A percentile compares a stretch with the other conserved stretches of the same genome.
Evolutionary conservation across 2,888 invertebrate species (phyloP).

Genomic region (Scaptomyza caliginosa): DNA sequence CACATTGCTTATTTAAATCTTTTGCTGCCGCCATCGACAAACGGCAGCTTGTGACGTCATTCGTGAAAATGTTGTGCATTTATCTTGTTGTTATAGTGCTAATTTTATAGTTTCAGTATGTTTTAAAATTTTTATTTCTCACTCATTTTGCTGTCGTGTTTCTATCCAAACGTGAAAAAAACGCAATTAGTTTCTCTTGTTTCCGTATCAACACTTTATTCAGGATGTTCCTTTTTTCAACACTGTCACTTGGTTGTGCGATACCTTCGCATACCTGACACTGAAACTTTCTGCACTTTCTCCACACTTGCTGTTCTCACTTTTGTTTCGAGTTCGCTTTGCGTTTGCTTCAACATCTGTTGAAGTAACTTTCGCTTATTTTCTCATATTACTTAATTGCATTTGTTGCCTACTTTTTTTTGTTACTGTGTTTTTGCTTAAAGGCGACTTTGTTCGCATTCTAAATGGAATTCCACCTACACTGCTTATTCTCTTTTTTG

Average conservation of each 20-base stretch:
- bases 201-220: background rate
- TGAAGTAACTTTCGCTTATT: constrained; percentile 29
- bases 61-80: constrained; percentile 12
- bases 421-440: background rate
- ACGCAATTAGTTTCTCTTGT: background rate
- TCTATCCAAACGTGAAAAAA: background rate
- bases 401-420: constrained; percentile 1
- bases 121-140: constrained; percentile 2
- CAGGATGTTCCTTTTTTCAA: background rate
- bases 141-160: background rate
- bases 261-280: background rate
- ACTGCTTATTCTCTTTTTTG: background rate
- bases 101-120: background rate
- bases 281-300: background rate
- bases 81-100: background rate
- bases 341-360: constrained; percentile 19
- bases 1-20: background rate
- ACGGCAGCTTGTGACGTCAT: constrained; percentile 45
- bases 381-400: constrained; percentile 40
- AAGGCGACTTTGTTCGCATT: background rate
- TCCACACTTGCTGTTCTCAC: background rate
- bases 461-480: background rate
- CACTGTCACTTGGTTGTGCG: background rate
- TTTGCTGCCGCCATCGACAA: constrained; percentile 15
- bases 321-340: background rate